Conservation (phyloP, 2,888 invertebrate genomes). For the Netelia inedita region DNA sequence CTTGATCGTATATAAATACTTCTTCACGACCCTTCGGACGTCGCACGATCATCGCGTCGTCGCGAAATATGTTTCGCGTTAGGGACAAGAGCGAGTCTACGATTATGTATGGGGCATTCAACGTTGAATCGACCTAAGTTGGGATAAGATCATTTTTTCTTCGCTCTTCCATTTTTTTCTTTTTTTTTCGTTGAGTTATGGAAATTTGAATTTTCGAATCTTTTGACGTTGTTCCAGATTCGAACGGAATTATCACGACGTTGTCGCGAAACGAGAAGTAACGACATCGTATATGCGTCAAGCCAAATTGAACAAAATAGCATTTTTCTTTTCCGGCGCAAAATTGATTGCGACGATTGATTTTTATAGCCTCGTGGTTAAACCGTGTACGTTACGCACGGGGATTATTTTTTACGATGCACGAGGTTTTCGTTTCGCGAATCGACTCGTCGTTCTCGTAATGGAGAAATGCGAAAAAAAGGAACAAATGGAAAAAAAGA, state of each 20-base stretch:
- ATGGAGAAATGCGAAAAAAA: neutral
- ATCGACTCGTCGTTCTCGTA: neutral
- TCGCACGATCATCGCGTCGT: neutral
- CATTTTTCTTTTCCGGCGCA: neutral
- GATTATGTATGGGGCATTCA: too few relatives aligned
- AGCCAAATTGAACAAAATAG: neutral
- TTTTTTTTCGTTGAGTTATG: neutral
- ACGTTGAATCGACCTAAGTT: too few relatives aligned
- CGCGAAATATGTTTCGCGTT: neutral
- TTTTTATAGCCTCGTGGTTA: constrained; percentile 5
- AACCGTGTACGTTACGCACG: neutral
- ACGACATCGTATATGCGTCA: neutral
- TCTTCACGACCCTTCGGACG: neutral
- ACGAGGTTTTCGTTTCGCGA: neutral
- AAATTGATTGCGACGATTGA: constrained; percentile 6
- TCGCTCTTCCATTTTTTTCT: too few relatives aligned
- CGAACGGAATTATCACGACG: neutral
- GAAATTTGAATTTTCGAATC: neutral
- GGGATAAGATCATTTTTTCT: too few relatives aligned
- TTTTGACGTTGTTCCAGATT: neutral
- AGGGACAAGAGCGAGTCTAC: neutral
- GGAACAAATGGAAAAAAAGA: neutral
- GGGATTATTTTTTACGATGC: constrained; percentile 1
- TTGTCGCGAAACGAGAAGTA: neutral
- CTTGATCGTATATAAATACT: too few relatives aligned